phyloP scores from a whole-genome alignment of 2,113 vertebrate genomes.

The Syrmaticus mikado region DNA sequence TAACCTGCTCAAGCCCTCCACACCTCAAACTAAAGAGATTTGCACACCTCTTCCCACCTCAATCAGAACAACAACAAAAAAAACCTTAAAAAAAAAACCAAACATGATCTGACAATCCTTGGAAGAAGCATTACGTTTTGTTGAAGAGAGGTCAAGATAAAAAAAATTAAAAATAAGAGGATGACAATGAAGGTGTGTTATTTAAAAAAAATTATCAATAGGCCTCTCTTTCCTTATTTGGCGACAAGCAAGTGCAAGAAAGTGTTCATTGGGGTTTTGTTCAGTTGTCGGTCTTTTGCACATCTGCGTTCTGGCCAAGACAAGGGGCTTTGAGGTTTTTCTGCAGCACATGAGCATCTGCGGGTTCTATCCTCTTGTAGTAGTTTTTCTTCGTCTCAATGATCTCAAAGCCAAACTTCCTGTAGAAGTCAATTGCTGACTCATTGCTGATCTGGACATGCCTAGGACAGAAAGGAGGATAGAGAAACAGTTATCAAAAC shows the following conservation, averaged over 20 bases:
- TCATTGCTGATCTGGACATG: slow-evolving; percentile 99
- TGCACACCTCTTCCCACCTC: slow-evolving; percentile 57
- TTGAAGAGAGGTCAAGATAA: slow-evolving; percentile 65
- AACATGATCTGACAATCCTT: slow-evolving; percentile 76
- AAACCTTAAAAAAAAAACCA: slow-evolving; percentile 33
- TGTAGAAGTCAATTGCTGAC: slow-evolving; percentile 99
- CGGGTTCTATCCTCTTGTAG: slow-evolving; percentile 99
- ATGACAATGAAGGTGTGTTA: slow-evolving; percentile 7
- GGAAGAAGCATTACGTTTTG: slow-evolving; percentile 75
- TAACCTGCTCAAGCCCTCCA: slow-evolving; percentile 68
- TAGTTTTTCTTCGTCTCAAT: slow-evolving; percentile 99
- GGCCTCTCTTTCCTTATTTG: slow-evolving; percentile 86
- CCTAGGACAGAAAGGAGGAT: slow-evolving; percentile 70
- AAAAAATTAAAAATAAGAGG: neutral
- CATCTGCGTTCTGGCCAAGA: slow-evolving; percentile 87
- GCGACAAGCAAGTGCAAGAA: slow-evolving; percentile 87
- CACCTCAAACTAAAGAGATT: slow-evolving; percentile 67
- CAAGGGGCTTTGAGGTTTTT: slow-evolving; percentile 93
- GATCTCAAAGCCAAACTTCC: slow-evolving; percentile 99
- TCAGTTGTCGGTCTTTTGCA: slow-evolving; percentile 91
- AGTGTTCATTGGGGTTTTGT: slow-evolving; percentile 76
- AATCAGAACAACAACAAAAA: neutral
- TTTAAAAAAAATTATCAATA: slow-evolving; percentile 40
- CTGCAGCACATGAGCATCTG: slow-evolving; percentile 98
- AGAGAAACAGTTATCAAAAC: neutral